These are phyloP conservation scores for Sialis lutaria DNA, from an alignment of 2,888 invertebrate species.

Conservation along the genomic window DNA sequence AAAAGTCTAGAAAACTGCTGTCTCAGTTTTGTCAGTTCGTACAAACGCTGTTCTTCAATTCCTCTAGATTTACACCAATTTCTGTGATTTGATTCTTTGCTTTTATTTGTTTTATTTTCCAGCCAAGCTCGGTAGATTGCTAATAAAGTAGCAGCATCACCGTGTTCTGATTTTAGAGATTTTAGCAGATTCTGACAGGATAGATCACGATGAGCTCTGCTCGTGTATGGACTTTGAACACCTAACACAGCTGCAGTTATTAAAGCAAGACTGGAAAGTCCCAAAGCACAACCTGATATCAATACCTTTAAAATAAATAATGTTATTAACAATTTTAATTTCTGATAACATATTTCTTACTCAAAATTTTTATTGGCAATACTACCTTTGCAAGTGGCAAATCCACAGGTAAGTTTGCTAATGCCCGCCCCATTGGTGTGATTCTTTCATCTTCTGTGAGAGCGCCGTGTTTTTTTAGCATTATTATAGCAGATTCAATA, in stretches of 20 bases:
- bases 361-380: no score
- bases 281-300: conserved; percentile 76
- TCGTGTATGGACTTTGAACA: conserved; percentile 85
- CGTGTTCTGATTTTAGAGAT: conserved; percentile 81
- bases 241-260: conserved; percentile 84
- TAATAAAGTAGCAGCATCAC: conserved; percentile 83
- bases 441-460: conserved; percentile 62
- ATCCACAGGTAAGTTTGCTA: conserved; percentile 86
- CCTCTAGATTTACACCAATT: conserved; percentile 83
- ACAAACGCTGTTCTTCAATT: conserved; percentile 91
- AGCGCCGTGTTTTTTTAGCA: conserved; percentile 78
- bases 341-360: no score
- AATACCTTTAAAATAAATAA: conserved; percentile 45
- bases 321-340: no score
- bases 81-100: conserved; percentile 25
- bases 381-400: conserved; percentile 64
- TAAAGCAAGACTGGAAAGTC: conserved; percentile 74
- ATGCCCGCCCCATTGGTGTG: conserved; percentile 69
- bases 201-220: conserved; percentile 67
- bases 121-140: conserved; percentile 84
- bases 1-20: conserved; percentile 75
- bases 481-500: conserved; percentile 71
- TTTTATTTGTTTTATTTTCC: conserved; percentile 39
- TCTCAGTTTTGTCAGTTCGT: conserved; percentile 87
- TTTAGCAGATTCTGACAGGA: conserved; percentile 65